Percentiles rank a stretch among this genome's conserved stretches.
These are phyloP conservation scores for Cerastis leucographa DNA, from an alignment of 2,888 invertebrate genomes.

Conservation along the genomic window DNA sequence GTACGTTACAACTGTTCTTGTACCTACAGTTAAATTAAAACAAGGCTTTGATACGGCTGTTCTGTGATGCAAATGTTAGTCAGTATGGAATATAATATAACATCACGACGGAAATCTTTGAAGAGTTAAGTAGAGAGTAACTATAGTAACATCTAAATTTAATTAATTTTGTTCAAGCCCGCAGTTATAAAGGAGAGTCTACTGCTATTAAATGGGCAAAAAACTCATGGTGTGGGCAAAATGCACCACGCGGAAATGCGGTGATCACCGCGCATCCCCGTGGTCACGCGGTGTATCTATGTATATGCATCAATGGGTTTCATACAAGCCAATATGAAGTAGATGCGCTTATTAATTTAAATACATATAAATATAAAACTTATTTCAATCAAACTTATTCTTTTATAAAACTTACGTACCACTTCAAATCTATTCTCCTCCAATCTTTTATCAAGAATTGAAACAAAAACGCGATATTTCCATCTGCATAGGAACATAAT, in stretches of 20 bases:
- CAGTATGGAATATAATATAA: background rate
- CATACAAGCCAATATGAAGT: too few relatives aligned
- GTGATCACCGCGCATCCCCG: background rate
- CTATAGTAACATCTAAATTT: background rate
- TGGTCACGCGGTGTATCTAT: background rate
- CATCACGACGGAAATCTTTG: too few relatives aligned
- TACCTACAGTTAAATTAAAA: background rate
- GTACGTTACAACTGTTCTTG: background rate
- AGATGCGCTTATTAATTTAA: too few relatives aligned
- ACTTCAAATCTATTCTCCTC: background rate
- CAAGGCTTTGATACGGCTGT: background rate
- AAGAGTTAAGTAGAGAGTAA: too few relatives aligned
- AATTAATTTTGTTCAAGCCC: background rate
- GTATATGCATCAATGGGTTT: too few relatives aligned
- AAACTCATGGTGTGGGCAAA: background rate
- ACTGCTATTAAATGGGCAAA: background rate
- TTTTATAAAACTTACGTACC: too few relatives aligned
- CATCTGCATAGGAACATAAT: slow-evolving; percentile 35
- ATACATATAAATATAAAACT: too few relatives aligned
- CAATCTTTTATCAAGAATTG: background rate
- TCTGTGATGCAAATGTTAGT: background rate
- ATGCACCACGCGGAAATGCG: background rate
- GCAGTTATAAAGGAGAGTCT: background rate
- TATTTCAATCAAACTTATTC: too few relatives aligned
- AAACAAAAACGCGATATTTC: slow-evolving; percentile 1